Evolutionary conservation across 1,140 invertebrate species (phyloP).

Genomic region (Ceratina japonica): DNA sequence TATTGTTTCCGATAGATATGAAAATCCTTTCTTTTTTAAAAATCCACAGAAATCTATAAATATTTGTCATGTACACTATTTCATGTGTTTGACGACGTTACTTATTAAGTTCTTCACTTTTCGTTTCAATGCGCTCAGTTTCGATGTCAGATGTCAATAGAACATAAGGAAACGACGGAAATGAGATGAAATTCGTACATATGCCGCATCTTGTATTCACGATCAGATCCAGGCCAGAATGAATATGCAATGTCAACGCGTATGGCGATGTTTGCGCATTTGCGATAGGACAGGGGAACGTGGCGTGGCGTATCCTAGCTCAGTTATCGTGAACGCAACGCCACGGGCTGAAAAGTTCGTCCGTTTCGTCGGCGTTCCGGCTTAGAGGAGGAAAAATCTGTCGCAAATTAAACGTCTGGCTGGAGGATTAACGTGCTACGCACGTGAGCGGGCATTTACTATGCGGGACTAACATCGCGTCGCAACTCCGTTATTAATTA

Average conservation of each 20-base stretch:
- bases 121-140: no score
- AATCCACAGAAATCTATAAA: no score
- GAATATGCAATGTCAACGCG: slow-evolving; percentile 18
- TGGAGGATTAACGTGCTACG: no score
- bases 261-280: slow-evolving; percentile 20
- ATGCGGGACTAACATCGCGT: slow-evolving; percentile 22
- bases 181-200: not conserved
- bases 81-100: not conserved
- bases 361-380: slow-evolving; percentile 41
- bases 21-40: no score
- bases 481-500: slow-evolving; percentile 55
- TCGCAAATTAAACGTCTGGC: slow-evolving; percentile 34
- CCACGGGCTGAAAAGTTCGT: slow-evolving; percentile 32
- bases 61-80: no score
- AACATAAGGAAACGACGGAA: no score
- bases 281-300: slow-evolving; percentile 35
- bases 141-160: no score
- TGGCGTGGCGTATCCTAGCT: slow-evolving; percentile 10
- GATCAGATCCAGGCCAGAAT: not conserved
- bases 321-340: slow-evolving; percentile 35
- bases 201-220: not conserved
- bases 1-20: no score
- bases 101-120: not conserved
- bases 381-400: slow-evolving; percentile 48
- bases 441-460: slow-evolving; percentile 14